Conservation (phyloP, 2,888 invertebrate genomes). For the Machimus atricapillus region DNA sequence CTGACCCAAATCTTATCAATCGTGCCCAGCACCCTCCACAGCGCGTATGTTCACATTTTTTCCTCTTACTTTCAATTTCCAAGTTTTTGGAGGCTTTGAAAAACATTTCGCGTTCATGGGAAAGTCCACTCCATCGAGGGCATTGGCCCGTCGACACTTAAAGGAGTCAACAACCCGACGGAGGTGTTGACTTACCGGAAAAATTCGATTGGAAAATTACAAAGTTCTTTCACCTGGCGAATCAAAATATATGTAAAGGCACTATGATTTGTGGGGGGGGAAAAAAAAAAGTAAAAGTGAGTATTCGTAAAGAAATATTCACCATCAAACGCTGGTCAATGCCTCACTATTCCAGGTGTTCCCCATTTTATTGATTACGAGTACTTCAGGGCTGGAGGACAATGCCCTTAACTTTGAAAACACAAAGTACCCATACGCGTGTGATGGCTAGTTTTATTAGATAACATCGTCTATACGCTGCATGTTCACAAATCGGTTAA, state of each 20-base stretch:
- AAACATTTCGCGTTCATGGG: not conserved
- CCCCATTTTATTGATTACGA: slow-evolving; percentile 38
- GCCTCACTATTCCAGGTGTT: not conserved
- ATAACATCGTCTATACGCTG: not conserved
- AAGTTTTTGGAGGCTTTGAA: not conserved
- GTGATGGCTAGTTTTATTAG: not conserved
- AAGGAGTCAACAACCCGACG: not conserved
- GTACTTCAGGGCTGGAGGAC: slow-evolving; percentile 14
- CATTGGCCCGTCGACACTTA: not conserved
- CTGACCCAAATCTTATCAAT: not conserved
- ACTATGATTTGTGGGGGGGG: not conserved
- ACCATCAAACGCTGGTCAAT: not conserved
- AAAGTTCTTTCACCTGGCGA: not conserved
- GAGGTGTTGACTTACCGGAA: not conserved
- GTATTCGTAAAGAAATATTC: not conserved
- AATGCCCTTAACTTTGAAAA: slow-evolving; percentile 45
- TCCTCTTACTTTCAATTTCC: not conserved
- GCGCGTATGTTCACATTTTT: not conserved
- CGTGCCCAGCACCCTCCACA: not conserved
- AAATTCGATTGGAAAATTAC: not conserved
- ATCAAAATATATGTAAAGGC: not conserved
- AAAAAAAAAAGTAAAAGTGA: no score
- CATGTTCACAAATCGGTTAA: not conserved
- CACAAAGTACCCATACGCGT: not conserved
- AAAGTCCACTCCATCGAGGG: not conserved